Base-by-base conservation (phyloP, 2,888 invertebrate genomes). In the Dastarcus helophoroides region DNA sequence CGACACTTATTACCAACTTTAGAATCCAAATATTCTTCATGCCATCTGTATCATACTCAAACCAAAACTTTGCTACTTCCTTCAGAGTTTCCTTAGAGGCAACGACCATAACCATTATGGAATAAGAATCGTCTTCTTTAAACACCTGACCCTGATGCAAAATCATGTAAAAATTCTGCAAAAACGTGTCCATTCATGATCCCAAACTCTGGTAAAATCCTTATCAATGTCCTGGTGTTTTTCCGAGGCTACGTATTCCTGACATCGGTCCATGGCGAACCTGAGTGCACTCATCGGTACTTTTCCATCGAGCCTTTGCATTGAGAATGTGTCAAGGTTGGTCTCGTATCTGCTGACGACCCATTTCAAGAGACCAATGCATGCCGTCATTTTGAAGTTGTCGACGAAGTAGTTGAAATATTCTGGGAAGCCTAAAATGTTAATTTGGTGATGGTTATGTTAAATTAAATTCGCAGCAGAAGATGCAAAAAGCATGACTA, bases 1-100 rank as follows among this genome's bases (percentile, higher is more conserved):
- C 93, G 72, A 44, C 91, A 91, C 56, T n/a, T n/a, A n/a, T 90
- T 1, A 91, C 91, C 0, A 93, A 93, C 56, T 94, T 94, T 35
- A 93, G 74, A 39, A 94, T 93, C 93, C 94, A 94, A 42, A 91
- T 76, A 59, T 93, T 93, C 35, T 76, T 69, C 36, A 76, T 71
- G 0, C 93, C 94, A 56, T 94, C 93, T 41, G 84, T 70, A 17
- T 79, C 74, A 42, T 82, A 71, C 54, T 88, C 88, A 0, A 88
- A 85, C 81, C 85, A 86, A 51, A 70, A 75, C 33, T 70, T 72
- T 9, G 67, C 64, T 46, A 90, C 68, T 24, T 75, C 70, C 10
- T 73, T 70, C 32, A 89, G 57, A 21, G 80, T 60, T 36, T 72
- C 69, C 28, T 71, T 65, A 3, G 73, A 69, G 44, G 64, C 68